phyloP scores from a whole-genome alignment of 2,113 vertebrate genomes.

The Phaethon lepturus region DNA sequence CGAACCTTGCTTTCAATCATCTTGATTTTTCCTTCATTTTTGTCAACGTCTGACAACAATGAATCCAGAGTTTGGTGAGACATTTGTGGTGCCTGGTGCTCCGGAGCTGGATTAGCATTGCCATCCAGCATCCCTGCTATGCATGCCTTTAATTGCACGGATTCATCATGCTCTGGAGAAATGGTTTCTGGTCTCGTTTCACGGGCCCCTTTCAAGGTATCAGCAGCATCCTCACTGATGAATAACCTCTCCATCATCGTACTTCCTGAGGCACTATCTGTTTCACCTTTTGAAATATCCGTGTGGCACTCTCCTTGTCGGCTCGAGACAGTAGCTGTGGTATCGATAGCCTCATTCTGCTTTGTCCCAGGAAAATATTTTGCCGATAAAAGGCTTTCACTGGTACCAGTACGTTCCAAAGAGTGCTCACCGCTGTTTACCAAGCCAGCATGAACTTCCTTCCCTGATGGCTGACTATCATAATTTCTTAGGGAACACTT shows the following conservation, averaged over 20 bases:
- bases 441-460: constrained; percentile 15
- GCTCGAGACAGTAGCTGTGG: neutral
- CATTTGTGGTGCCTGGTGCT: neutral
- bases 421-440: neutral
- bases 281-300: constrained; percentile 46
- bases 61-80: constrained; percentile 27
- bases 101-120: constrained; percentile 70
- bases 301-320: neutral
- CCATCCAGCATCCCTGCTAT: constrained; percentile 58
- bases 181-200: neutral
- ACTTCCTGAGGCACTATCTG: neutral
- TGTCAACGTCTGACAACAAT: neutral
- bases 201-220: neutral
- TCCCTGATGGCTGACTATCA: constrained; percentile 6
- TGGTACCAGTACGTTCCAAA: neutral
- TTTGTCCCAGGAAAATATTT: constrained; percentile 25
- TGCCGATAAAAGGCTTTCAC: neutral
- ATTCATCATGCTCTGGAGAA: constrained; percentile 18
- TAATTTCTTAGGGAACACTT: constrained; percentile 41
- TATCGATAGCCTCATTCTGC: neutral
- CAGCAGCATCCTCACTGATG: constrained; percentile 29
- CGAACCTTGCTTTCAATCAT: constrained; percentile 34
- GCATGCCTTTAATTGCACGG: neutral
- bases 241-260: constrained; percentile 46
- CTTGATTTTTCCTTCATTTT: constrained; percentile 45